Evolutionary conservation across 92 coral and sea anemone species (phyloP).

Genomic region (Umimayanthus kanabou): DNA sequence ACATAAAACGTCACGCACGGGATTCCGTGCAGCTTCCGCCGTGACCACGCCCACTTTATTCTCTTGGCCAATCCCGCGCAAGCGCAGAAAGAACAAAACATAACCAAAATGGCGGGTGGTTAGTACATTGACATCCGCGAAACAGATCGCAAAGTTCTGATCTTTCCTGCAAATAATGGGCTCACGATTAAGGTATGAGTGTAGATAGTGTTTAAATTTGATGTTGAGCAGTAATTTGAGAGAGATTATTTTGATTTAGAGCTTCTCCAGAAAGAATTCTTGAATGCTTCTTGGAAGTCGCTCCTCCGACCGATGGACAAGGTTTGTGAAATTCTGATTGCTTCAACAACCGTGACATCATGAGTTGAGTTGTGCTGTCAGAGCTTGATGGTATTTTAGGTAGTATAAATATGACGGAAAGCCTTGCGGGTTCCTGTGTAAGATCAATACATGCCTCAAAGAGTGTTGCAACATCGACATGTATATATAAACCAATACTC

Average conservation of each 20-base stretch:
- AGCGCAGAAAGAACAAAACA: slow-evolving; percentile 34
- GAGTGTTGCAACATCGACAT: background rate
- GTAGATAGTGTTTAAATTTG: background rate
- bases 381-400: background rate
- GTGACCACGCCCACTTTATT: slow-evolving; percentile 20
- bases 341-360: background rate
- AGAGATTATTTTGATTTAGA: slow-evolving; percentile 48
- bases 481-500: background rate
- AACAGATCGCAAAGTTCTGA: slow-evolving; percentile 16
- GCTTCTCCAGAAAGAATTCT: slow-evolving; percentile 82
- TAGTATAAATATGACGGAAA: background rate
- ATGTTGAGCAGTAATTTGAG: background rate
- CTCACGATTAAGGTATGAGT: slow-evolving; percentile 86
- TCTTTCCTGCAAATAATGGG: slow-evolving; percentile 71
- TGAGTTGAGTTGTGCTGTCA: background rate
- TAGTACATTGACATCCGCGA: background rate
- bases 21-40: background rate
- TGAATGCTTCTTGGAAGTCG: slow-evolving; percentile 93
- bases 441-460: background rate
- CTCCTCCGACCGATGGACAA: slow-evolving; percentile 64
- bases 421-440: background rate
- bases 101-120: slow-evolving; percentile 42
- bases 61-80: slow-evolving; percentile 28
- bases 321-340: slow-evolving; percentile 41
- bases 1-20: background rate